Evolutionary conservation across 2,888 invertebrate genomes (phyloP), one percentile per base, ranked within the genome.

Genomic region (Rhodophaea formosa): DNA sequence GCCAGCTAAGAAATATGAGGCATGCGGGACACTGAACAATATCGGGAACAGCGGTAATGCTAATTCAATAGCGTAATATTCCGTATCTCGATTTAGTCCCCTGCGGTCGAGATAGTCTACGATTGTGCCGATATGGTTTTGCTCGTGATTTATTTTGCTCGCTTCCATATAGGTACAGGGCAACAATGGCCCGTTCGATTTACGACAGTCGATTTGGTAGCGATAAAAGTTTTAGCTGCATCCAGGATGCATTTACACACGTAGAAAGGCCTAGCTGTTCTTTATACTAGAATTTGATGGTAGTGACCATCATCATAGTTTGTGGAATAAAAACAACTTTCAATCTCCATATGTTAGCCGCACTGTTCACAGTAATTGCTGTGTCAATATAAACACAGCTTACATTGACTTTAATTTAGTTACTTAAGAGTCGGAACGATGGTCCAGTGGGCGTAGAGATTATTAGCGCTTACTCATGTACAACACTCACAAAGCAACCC

Each of bases 71-170:
- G 84, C 84, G 86, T 86, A 89, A 88, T 87, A 88, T 82, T 70
- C 75, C 75, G 80, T 84, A 88, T 86, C 84, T 72, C 76, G 79
- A 75, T 77, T 76, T 79, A 78, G 77, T 77, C 75, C 76, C 79
- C 78, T 72, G 81, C 79, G 80, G 82, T 84, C 79, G 86, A 78
- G 86, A 88, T 88, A 86, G 81, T 81, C 83, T 82, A 80, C 83
- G 88, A 88, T 88, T 79, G 79, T 72, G 75, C 87, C 84, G 89
- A 89, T 90, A 89, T 88, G 88, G 88, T 83, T 82, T 77, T 76
- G 80, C 77, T 88, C 88, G 89, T 89, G 90, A 90, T 91, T 90
- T 90, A 90, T 90, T 88, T 88, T 79, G 81, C 86, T 78, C 85
- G 83, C 84, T 81, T 75, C 89, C 91, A 86, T 89, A 89, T 89